Conservation (phyloP, 1,140 invertebrate species). For the Ptiloglossa arizonensis region DNA sequence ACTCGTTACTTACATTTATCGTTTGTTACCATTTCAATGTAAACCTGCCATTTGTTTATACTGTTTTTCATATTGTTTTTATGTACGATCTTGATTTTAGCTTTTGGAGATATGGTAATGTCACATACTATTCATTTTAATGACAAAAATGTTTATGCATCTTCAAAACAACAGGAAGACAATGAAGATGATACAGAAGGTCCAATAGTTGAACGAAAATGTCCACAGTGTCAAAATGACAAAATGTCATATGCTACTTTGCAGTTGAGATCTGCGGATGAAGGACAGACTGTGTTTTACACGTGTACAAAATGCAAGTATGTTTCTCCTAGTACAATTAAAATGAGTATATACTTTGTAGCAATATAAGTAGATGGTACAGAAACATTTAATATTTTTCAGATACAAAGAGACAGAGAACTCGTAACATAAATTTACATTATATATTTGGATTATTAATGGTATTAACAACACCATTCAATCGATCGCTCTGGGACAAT, state of each 20-base stretch:
- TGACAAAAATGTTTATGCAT: slow-evolving; percentile 80
- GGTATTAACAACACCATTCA: not conserved
- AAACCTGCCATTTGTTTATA: not conserved
- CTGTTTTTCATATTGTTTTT: slow-evolving; percentile 8
- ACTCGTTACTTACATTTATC: slow-evolving; percentile 19
- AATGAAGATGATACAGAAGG: slow-evolving; percentile 85
- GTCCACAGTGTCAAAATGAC: slow-evolving; percentile 93
- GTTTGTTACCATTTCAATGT: not conserved
- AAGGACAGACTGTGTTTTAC: slow-evolving; percentile 99
- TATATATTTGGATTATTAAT: not conserved
- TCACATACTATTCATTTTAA: slow-evolving; percentile 88
- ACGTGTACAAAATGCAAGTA: slow-evolving; percentile 97
- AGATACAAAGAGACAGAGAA: slow-evolving; percentile 89
- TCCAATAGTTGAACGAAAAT: slow-evolving; percentile 92
- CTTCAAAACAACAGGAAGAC: slow-evolving; percentile 75
- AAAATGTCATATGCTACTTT: slow-evolving; percentile 97
- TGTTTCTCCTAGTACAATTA: slow-evolving; percentile 68
- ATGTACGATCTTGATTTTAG: slow-evolving; percentile 79
- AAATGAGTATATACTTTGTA: not conserved
- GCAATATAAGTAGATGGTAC: not conserved
- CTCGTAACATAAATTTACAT: slow-evolving; percentile 79
- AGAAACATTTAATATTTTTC: slow-evolving; percentile 75
- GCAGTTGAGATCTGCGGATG: slow-evolving; percentile 97
- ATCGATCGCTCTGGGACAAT: not conserved
- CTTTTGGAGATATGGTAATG: slow-evolving; percentile 85